Evolutionary conservation across 2,888 invertebrate genomes (phyloP), one percentile per base, ranked within the genome.

Genomic region (Erebia epiphron): DNA sequence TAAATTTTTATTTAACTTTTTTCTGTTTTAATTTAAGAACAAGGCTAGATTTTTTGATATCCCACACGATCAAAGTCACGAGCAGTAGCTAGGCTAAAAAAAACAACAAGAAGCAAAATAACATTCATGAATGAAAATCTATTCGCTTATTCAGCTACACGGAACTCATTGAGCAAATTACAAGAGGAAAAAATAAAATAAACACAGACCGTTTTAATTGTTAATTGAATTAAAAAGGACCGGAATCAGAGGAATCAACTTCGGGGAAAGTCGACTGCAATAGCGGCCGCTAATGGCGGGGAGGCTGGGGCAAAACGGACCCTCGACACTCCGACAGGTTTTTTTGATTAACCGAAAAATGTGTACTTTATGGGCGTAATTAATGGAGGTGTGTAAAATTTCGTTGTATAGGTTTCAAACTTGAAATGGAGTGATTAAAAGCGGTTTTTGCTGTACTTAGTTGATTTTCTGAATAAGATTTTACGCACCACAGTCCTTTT

Each of bases 221-320:
- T 87, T 85, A 90, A 91, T 91, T 90, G 86, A 91, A 91, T 91
- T 91, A 89, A 88, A 91, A 87, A 86, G 81, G 85, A 80, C 79
- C 77, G 81, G 84, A 89, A 89, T 90, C 86, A 88, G 89, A 84
- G 81, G 84, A 89, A 89, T 90, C 86, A 87, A 89, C 84, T 88
- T 87, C 83, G 83, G 83, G 67, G 71, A 14, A 72, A 74, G 76
- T 82, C 80, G 79, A 79, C 80, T 80, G 80, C 79, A 80, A 80
- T 84, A 80, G 79, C 78, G 83, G 84, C 81, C 79, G 84, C 85
- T 90, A 89, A 89, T 88, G 88, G 87, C 81, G 81, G 80, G 78
- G 76, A 73, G 76, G 75, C 69, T 73, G 75, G 75, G 77, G 72
- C 68, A 79, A 79, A 73, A 79, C 77, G 73, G 76, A 76, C 83